Evolutionary conservation across 2,888 invertebrate species (phyloP).

Genomic region (Sussaba pulchella): DNA sequence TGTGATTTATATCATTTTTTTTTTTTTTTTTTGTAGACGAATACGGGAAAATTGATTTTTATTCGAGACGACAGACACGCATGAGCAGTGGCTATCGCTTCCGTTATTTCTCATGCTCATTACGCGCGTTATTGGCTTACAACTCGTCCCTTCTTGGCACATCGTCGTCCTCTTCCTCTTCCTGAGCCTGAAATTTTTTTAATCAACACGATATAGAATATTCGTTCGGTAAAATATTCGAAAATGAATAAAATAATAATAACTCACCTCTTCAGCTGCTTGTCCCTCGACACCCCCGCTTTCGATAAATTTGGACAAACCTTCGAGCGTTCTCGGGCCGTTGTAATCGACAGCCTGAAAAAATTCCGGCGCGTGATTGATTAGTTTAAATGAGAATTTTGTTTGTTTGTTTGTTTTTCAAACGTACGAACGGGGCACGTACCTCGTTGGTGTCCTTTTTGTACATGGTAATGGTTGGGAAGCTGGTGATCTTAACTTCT

Average conservation of each 20-base stretch:
- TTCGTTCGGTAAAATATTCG: background rate
- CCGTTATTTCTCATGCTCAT: slow-evolving; percentile 70
- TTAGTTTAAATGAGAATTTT: slow-evolving; percentile 58
- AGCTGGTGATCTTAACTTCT: slow-evolving; percentile 96
- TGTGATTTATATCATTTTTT: slow-evolving; percentile 14
- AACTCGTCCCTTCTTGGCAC: slow-evolving; percentile 91
- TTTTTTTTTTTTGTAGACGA: slow-evolving; percentile 26
- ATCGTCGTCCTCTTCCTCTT: slow-evolving; percentile 91
- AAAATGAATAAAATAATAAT: background rate
- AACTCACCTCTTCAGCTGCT: slow-evolving; percentile 87
- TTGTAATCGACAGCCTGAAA: slow-evolving; percentile 93
- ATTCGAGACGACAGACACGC: slow-evolving; percentile 28
- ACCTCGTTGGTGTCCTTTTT: slow-evolving; percentile 96
- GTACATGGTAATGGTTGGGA: slow-evolving; percentile 98
- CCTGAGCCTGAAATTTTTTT: slow-evolving; percentile 84
- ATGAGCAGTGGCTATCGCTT: slow-evolving; percentile 51
- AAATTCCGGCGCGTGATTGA: too few relatives aligned
- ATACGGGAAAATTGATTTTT: slow-evolving; percentile 29
- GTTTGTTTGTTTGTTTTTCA: background rate
- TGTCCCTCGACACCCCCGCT: slow-evolving; percentile 93
- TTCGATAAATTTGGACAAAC: slow-evolving; percentile 96
- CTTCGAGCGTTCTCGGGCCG: slow-evolving; percentile 97
- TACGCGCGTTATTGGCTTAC: slow-evolving; percentile 85
- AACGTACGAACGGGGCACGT: slow-evolving; percentile 52
- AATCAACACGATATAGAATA: slow-evolving; percentile 23